Evolutionary conservation across 1,140 invertebrate species (phyloP).

Genomic region (Listronotus oregonensis): DNA sequence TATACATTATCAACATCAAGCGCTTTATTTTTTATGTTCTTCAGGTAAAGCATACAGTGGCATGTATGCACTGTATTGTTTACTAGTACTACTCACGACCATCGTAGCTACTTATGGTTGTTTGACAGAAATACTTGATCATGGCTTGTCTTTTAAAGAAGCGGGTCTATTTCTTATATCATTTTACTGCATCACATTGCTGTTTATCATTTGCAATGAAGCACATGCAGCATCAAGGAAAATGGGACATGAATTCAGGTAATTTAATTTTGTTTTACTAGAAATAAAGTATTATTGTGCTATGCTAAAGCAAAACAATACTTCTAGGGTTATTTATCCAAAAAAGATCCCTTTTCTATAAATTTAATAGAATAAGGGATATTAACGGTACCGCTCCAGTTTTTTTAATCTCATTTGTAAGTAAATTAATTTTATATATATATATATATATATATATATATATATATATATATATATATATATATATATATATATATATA

Average conservation of each 20-base stretch:
- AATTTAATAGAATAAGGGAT: no score
- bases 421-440: no score
- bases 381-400: neutral
- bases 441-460: no score
- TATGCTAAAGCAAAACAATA: no score
- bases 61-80: slow-evolving; percentile 72
- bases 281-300: no score
- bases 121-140: slow-evolving; percentile 70
- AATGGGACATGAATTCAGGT: slow-evolving; percentile 66
- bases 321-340: no score
- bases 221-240: slow-evolving; percentile 68
- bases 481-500: no score
- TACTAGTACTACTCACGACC: slow-evolving; percentile 71
- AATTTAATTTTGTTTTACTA: neutral
- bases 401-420: neutral
- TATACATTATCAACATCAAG: neutral
- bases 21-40: slow-evolving; percentile 2
- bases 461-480: no score
- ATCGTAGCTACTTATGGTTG: slow-evolving; percentile 70
- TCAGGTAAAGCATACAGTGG: slow-evolving; percentile 69
- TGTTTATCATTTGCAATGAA: slow-evolving; percentile 72
- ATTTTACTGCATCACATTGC: slow-evolving; percentile 68
- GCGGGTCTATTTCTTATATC: slow-evolving; percentile 70
- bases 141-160: slow-evolving; percentile 70
- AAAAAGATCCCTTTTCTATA: no score